Evolutionary conservation across 2,888 invertebrate species (phyloP).

Genomic region (Chymomyza procnemis): DNA sequence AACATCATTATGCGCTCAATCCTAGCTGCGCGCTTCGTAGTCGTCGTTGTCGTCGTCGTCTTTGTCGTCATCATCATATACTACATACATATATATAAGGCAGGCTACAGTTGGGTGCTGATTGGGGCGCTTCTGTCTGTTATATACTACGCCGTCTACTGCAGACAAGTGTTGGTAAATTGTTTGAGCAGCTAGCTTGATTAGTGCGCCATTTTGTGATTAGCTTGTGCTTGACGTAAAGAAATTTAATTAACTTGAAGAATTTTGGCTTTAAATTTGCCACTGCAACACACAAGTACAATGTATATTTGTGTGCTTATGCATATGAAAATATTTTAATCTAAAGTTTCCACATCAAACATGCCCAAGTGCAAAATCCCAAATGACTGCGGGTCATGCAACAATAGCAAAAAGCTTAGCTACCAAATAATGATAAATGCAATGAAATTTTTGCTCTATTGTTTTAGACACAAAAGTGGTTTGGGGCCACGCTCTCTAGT

Average conservation of each 20-base stretch:
- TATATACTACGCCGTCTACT: slow-evolving; percentile 25
- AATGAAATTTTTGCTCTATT: slow-evolving; percentile 9
- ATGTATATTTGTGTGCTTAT: slow-evolving; percentile 10
- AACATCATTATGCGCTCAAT: slow-evolving; percentile 76
- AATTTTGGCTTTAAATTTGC: slow-evolving; percentile 11
- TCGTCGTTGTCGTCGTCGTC: neutral
- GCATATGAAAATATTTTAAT: slow-evolving; percentile 70
- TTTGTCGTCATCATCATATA: neutral
- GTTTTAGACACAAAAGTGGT: neutral
- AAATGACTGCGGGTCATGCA: slow-evolving; percentile 36
- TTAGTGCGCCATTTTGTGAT: slow-evolving; percentile 31
- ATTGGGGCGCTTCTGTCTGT: slow-evolving; percentile 6
- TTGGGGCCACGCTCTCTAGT: neutral
- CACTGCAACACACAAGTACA: neutral
- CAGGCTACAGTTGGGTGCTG: no score
- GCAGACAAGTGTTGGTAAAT: neutral
- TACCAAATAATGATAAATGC: slow-evolving; percentile 62
- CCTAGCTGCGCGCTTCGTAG: slow-evolving; percentile 22
- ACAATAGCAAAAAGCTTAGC: slow-evolving; percentile 57
- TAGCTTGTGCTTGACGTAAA: slow-evolving; percentile 19
- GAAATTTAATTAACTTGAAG: neutral
- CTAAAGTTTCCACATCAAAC: slow-evolving; percentile 74
- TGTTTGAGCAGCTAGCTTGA: slow-evolving; percentile 6
- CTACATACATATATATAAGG: no score
- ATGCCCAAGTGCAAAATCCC: slow-evolving; percentile 63